phyloP scores from a whole-genome alignment of 2,797 vertebrate genomes.

The Oophaga sylvatica region DNA sequence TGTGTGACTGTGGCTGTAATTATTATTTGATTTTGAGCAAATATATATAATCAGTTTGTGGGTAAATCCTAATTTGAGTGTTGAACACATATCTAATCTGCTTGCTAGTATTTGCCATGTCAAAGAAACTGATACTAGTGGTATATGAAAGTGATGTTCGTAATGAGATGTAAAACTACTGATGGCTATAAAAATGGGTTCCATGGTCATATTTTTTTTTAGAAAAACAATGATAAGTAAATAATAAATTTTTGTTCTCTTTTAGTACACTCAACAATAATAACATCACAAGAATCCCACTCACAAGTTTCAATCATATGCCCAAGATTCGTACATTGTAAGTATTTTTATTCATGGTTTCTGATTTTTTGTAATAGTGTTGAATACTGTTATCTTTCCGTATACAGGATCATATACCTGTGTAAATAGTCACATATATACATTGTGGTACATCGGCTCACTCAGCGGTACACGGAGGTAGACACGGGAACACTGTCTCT shows the following conservation, averaged over 20 bases:
- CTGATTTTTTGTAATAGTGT: neutral
- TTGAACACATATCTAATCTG: neutral
- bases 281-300: conserved; percentile 96
- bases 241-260: conserved; percentile 58
- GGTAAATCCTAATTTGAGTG: neutral
- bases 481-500: too few relatives aligned
- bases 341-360: conserved; percentile 73
- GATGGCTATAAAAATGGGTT: neutral
- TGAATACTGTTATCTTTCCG: neutral
- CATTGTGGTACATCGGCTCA: too few relatives aligned
- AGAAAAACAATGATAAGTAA: conserved; percentile 56
- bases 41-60: neutral
- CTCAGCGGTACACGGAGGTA: too few relatives aligned
- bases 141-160: neutral
- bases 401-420: neutral
- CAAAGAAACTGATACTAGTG: neutral
- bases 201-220: conserved; percentile 16
- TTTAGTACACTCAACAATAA: conserved; percentile 98
- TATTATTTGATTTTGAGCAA: neutral
- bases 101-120: neutral
- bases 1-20: neutral
- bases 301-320: conserved; percentile 99
- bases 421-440: too few relatives aligned
- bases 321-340: conserved; percentile 97
- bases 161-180: neutral